phyloP scores from a whole-genome alignment of 2,888 invertebrate genomes.

The Brenthis hecate region DNA sequence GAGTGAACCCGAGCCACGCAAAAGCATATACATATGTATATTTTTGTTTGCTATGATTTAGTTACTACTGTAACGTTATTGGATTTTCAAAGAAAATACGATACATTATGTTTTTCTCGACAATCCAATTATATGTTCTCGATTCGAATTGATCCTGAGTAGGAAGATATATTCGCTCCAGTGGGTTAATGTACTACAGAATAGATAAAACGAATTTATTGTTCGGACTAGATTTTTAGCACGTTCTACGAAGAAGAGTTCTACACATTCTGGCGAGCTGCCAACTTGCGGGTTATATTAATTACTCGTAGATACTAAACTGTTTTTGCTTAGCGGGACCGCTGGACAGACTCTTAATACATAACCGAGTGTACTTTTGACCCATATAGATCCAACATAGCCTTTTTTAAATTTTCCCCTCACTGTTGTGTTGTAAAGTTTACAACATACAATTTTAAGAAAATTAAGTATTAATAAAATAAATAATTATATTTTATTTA shows the following conservation, averaged over 20 bases:
- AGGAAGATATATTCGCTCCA: no score
- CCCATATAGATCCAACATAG: not conserved
- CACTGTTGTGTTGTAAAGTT: not conserved
- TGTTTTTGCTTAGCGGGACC: conserved; percentile 18
- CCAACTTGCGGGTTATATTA: conserved; percentile 40
- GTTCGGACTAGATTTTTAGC: conserved; percentile 18
- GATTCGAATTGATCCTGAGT: no score
- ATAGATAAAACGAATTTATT: conserved; percentile 7
- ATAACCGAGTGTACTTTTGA: conserved; percentile 4
- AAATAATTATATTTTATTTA: no score
- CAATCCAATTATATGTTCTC: no score
- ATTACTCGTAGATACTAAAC: conserved; percentile 38
- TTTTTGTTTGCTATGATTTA: no score
- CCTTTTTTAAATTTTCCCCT: not conserved
- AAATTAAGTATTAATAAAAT: no score
- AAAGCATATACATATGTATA: no score
- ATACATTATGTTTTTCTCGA: no score
- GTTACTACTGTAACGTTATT: no score
- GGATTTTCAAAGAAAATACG: no score
- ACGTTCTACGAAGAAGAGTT: conserved; percentile 32
- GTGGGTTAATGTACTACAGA: not conserved
- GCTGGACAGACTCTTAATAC: conserved; percentile 6
- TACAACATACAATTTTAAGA: no score
- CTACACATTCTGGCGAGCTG: conserved; percentile 29
- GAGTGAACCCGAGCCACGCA: no score